Conservation (phyloP, 1,140 invertebrate species). For the Trinorchestia longiramus region DNA sequence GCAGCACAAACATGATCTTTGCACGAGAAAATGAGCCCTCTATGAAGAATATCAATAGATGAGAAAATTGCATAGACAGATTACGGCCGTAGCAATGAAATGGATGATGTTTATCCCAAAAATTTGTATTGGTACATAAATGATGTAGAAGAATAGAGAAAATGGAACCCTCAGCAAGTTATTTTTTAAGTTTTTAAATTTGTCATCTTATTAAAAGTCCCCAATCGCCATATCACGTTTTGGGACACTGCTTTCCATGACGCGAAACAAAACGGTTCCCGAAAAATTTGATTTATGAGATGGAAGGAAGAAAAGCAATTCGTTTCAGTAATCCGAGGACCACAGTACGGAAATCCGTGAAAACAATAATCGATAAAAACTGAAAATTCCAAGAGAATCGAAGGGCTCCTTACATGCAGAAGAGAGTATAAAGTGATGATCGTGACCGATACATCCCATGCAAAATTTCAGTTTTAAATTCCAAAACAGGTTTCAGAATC, state of each 20-base stretch:
- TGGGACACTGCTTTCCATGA: not conserved
- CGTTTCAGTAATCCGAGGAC: not conserved
- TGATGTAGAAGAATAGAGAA: not conserved
- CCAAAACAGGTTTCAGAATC: not conserved
- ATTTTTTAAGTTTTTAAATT: not conserved
- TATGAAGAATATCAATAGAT: slow-evolving; percentile 9
- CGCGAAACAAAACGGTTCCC: not conserved
- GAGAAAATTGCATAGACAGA: slow-evolving; percentile 9
- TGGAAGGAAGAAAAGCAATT: not conserved
- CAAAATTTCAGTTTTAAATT: not conserved
- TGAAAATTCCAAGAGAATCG: not conserved
- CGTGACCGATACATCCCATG: slow-evolving; percentile 17
- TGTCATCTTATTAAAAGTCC: not conserved
- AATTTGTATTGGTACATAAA: not conserved
- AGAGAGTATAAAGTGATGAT: not conserved
- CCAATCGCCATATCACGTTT: not conserved
- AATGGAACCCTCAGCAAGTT: not conserved
- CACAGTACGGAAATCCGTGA: not conserved
- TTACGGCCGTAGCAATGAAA: not conserved
- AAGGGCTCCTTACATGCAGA: not conserved
- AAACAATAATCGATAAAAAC: not conserved
- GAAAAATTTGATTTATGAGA: not conserved
- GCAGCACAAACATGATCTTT: slow-evolving; percentile 20
- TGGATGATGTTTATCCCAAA: not conserved
- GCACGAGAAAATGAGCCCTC: slow-evolving; percentile 21